phyloP scores from a whole-genome alignment of 2,888 invertebrate species.

The Isoperla grammatica region DNA sequence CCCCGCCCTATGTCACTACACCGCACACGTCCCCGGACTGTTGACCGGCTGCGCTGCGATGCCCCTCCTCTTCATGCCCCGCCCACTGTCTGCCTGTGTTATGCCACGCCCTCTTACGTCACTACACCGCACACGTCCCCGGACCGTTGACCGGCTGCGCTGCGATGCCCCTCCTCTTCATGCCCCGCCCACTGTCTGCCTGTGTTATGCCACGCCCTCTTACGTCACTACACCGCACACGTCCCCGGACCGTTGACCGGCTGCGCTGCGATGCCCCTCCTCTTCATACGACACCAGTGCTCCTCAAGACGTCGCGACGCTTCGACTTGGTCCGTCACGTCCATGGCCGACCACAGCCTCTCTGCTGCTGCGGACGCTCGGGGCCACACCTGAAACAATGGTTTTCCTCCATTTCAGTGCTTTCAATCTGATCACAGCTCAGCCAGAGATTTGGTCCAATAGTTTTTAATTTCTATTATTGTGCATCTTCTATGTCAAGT shows the following conservation, averaged over 20 bases:
- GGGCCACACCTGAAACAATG: conserved; percentile 69
- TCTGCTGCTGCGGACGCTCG: conserved; percentile 82
- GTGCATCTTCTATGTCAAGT: too few relatives aligned
- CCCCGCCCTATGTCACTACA: too few relatives aligned
- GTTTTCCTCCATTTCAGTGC: too few relatives aligned
- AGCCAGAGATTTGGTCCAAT: too few relatives aligned
- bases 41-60: conserved; percentile 62
- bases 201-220: too few relatives aligned
- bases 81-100: too few relatives aligned
- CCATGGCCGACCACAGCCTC: conserved; percentile 65
- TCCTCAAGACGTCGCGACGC: conserved; percentile 25
- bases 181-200: too few relatives aligned
- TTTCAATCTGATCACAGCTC: too few relatives aligned
- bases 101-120: too few relatives aligned
- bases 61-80: conserved; percentile 59
- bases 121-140: conserved; percentile 38
- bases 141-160: conserved; percentile 67
- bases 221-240: too few relatives aligned
- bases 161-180: conserved; percentile 60
- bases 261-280: conserved; percentile 61
- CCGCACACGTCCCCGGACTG: conserved; percentile 50
- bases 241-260: conserved; percentile 62
- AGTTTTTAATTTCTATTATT: too few relatives aligned
- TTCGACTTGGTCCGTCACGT: conserved; percentile 42
- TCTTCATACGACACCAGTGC: conserved; percentile 57